A percentile compares a stretch with the other conserved stretches of the same genome.
Evolutionary conservation across 64 coral and sea anemone genomes (phyloP).

Genomic region (Pocillopora verrucosa): DNA sequence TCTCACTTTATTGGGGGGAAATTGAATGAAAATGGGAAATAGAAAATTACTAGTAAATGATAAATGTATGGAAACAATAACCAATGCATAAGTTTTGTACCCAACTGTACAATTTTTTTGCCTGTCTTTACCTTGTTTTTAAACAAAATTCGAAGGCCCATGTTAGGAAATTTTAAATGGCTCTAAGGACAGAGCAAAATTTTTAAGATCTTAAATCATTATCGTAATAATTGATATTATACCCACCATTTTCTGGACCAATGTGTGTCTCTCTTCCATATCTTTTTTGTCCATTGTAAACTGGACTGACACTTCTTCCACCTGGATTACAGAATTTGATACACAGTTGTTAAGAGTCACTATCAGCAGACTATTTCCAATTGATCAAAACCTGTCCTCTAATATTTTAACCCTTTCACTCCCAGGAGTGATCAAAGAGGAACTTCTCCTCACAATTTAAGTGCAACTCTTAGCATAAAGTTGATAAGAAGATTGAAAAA

Average conservation of each 20-base stretch:
- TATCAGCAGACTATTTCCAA: not conserved
- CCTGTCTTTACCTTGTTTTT: too few relatives aligned
- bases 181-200: not conserved
- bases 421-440: too few relatives aligned
- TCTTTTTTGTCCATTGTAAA: slow-evolving; percentile 90
- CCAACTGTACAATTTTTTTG: too few relatives aligned
- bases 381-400: not conserved
- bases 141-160: too few relatives aligned
- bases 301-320: slow-evolving; percentile 60
- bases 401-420: not conserved
- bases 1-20: too few relatives aligned
- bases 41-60: too few relatives aligned
- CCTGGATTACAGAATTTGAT: slow-evolving; percentile 8
- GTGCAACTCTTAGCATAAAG: not conserved
- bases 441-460: not conserved
- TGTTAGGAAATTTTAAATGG: not conserved
- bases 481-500: too few relatives aligned
- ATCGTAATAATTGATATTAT: not conserved
- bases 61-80: too few relatives aligned
- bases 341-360: not conserved
- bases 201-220: not conserved
- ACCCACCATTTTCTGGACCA: slow-evolving; percentile 82
- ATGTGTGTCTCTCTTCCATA: slow-evolving; percentile 92
- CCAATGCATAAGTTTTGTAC: too few relatives aligned
- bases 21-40: too few relatives aligned